Base-by-base conservation (phyloP, 2,113 vertebrate species). In the Rallus limicola region DNA sequence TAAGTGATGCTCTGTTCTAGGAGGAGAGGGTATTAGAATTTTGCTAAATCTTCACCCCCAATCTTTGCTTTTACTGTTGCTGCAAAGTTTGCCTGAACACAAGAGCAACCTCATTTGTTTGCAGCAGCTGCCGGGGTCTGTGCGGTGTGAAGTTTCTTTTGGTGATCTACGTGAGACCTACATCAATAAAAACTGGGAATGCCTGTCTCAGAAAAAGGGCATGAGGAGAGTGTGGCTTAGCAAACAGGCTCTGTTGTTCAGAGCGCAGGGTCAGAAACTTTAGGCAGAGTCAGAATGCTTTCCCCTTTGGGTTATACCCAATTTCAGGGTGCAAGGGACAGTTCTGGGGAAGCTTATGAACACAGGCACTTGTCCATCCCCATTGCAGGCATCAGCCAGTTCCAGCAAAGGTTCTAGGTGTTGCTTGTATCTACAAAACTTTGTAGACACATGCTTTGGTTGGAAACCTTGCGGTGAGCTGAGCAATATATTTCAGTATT, bases 361-460 rank as follows among this genome's bases (percentile, higher is more conserved):
- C 29, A 10, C 6, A 6, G 0, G 2, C 21, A 8, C 17, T 40
- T 16, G 31, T 26, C 42, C 19, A 31, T 29, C 26, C 3, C 4
- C 29, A 36, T 48, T 1, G 6, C 1, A 1, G 29, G 25, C 0
- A 0, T n/a, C 31, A 4, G 18, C n/a, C 1, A 2, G 5, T 34
- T 38, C 1, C 3, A 42, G 16, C 33, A 33, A 6, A 0, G 2
- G 18, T 74, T 62, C n/a, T 23, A 2, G 44, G 44, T 46, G 18
- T 46, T 34, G 19, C 33, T n/a, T 42, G 8, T 53, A 8, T 40
- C 63, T 90, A 5, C n/a, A 42, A 42, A 65, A 21, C 21, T 28
- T 52, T 28, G 44, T 28, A 56, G 28, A 28, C 25, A 5, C 17
- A 13, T 28, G 6, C 21, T 42, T 88, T 31, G 53, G 6, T 42